These are phyloP conservation scores for Deilephila porcellus DNA, from an alignment of 2,888 invertebrate genomes.

Conservation along the genomic window DNA sequence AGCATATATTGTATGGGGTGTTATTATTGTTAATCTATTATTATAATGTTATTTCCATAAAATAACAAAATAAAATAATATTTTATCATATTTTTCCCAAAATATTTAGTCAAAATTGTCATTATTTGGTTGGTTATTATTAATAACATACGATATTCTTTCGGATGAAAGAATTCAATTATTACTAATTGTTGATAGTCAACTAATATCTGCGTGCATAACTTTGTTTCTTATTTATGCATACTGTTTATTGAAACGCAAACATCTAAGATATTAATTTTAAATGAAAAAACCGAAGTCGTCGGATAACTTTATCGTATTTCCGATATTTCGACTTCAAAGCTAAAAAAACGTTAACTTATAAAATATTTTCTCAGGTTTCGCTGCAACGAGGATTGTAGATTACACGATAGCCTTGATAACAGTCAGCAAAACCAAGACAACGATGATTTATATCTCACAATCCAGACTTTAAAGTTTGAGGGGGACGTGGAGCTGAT, in stretches of 20 bases:
- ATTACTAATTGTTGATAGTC: not conserved
- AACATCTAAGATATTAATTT: not conserved
- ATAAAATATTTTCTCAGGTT: conserved; percentile 54
- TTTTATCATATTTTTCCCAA: too few species aligned
- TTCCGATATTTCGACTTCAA: not conserved
- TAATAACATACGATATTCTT: too few species aligned
- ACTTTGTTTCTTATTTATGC: not conserved
- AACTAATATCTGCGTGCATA: not conserved
- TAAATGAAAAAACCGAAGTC: not conserved
- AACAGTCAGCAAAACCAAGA: conserved; percentile 43
- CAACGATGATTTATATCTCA: conserved; percentile 63
- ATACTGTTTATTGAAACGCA: not conserved
- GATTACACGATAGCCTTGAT: conserved; percentile 43
- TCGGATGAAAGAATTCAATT: too few species aligned
- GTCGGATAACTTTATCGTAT: not conserved
- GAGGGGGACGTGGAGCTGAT: conserved; percentile 62
- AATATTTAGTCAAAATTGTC: too few species aligned
- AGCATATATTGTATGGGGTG: too few species aligned
- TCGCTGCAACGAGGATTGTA: conserved; percentile 52
- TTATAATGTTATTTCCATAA: too few species aligned
- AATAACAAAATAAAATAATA: too few species aligned
- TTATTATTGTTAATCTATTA: too few species aligned
- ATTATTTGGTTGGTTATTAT: too few species aligned
- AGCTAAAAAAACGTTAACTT: not conserved
- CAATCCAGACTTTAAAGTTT: conserved; percentile 76